Evolutionary conservation across 1,140 invertebrate species (phyloP).

Genomic region (Drosophila sproati): DNA sequence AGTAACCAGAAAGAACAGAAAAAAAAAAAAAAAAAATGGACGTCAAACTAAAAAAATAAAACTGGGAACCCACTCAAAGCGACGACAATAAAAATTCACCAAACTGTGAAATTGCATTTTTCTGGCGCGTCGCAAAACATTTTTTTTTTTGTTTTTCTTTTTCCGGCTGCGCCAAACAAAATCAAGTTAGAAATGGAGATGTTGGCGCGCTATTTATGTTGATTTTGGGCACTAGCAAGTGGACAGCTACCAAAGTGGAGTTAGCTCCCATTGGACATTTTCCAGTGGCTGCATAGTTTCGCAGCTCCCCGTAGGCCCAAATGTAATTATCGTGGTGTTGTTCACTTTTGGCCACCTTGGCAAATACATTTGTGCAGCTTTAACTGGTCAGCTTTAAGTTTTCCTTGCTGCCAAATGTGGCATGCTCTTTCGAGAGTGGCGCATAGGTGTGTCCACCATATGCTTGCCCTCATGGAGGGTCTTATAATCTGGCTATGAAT

Average conservation of each 20-base stretch:
- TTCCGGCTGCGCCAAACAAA: conserved; percentile 46
- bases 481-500: no score
- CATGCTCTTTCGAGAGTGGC: not conserved
- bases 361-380: conserved; percentile 24
- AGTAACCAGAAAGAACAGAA: not conserved
- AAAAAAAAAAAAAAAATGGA: not conserved
- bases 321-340: conserved; percentile 65
- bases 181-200: conserved; percentile 83
- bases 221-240: conserved; percentile 63
- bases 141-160: conserved; percentile 46
- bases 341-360: conserved; percentile 7
- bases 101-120: conserved; percentile 84
- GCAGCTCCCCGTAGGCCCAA: conserved; percentile 38
- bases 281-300: conserved; percentile 40
- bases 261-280: conserved; percentile 40
- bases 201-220: conserved; percentile 80
- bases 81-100: conserved; percentile 83
- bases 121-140: conserved; percentile 63
- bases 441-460: no score
- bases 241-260: conserved; percentile 32
- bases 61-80: conserved; percentile 62
- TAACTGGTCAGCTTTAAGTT: conserved; percentile 45
- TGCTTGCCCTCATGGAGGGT: no score
- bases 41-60: conserved; percentile 15
- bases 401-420: not conserved